These are phyloP conservation scores for Pangasius larnaudii DNA, from an alignment of 2,797 vertebrate genomes.

Conservation along the genomic window DNA sequence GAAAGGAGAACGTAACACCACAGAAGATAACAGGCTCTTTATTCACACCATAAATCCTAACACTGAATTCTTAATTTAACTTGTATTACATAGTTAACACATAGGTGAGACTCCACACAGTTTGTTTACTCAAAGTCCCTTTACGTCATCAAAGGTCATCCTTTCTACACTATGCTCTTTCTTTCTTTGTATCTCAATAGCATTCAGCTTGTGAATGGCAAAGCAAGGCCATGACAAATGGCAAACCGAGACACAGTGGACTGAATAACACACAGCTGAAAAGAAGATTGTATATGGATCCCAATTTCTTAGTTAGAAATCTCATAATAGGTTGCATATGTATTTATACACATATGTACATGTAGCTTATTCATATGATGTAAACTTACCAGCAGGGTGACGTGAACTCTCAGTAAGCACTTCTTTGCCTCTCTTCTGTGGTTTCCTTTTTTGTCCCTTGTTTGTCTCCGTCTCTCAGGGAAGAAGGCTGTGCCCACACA, in stretches of 20 bases:
- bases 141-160: conserved; percentile 9
- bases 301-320: background rate
- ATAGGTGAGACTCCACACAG: background rate
- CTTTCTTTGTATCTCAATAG: conserved; percentile 16
- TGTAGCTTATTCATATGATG: background rate
- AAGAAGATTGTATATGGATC: background rate
- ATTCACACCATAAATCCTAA: conserved; percentile 23
- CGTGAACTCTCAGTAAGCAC: background rate
- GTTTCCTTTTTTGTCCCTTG: conserved; percentile 33
- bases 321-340: background rate
- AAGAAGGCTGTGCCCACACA: conserved; percentile 17
- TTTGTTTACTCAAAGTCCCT: background rate
- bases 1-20: conserved; percentile 14
- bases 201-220: conserved; percentile 6
- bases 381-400: conserved; percentile 46
- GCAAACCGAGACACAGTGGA: background rate
- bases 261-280: background rate
- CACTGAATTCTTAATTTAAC: conserved; percentile 4
- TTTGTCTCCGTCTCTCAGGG: conserved; percentile 34
- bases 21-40: conserved; percentile 33
- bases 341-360: background rate
- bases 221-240: conserved; percentile 12
- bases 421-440: conserved; percentile 22
- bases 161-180: background rate
- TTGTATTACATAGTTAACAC: background rate